A percentile compares a stretch with the other conserved stretches of the same genome.
These are phyloP conservation scores for Montipora capricornis DNA, from an alignment of 64 coral and sea anemone genomes.

Conservation along the genomic window DNA sequence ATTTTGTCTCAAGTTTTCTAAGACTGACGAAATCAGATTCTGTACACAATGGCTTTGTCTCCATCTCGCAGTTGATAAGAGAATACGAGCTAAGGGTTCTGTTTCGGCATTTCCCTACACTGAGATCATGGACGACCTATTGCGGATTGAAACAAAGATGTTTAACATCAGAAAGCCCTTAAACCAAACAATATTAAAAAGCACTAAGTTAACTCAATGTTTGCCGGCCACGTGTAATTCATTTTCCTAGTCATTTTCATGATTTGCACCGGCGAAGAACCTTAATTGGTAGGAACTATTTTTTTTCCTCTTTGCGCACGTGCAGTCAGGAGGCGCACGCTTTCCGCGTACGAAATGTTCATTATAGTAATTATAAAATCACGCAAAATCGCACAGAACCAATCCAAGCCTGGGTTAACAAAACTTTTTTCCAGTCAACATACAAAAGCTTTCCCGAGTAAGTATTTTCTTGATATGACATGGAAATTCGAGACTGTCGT, in stretches of 20 bases:
- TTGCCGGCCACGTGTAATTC: background rate
- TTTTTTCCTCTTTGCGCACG: slow-evolving; percentile 16
- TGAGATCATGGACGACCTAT: background rate
- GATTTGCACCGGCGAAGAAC: background rate
- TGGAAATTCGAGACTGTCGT: slow-evolving; percentile 21
- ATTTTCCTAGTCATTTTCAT: background rate
- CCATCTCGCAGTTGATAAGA: slow-evolving; percentile 10
- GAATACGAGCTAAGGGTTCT: background rate
- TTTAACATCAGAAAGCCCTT: background rate
- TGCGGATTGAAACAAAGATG: background rate
- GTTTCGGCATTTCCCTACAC: background rate
- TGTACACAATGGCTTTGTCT: slow-evolving; percentile 43
- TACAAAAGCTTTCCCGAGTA: background rate
- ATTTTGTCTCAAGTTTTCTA: background rate
- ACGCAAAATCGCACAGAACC: background rate
- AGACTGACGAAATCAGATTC: background rate
- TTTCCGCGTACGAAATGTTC: slow-evolving; percentile 11
- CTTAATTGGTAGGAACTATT: background rate
- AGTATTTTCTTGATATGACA: background rate
- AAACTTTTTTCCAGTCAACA: background rate
- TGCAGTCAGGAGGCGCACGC: background rate
- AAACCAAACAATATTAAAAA: background rate
- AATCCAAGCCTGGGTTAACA: background rate
- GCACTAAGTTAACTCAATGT: background rate
- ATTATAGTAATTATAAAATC: background rate